Conservation (phyloP, 2,797 vertebrate genomes). For the Gouania willdenowi region DNA sequence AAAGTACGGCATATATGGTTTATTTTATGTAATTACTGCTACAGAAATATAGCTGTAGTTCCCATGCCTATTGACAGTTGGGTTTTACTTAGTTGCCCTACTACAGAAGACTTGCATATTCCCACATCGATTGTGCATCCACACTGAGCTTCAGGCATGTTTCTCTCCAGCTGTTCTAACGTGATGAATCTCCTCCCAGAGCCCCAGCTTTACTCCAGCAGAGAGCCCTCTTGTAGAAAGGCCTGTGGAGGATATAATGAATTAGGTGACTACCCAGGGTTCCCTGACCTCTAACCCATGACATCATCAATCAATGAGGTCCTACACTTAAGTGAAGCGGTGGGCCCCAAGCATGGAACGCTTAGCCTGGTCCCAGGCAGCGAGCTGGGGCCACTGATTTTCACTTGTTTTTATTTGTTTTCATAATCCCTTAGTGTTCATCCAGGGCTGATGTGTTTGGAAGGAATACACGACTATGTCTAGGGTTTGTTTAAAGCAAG, state of each 20-base stretch:
- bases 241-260: conserved; percentile 93
- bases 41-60: not conserved
- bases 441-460: conserved; percentile 72
- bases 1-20: too few species aligned
- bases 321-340: conserved; percentile 81
- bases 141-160: conserved; percentile 31
- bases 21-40: not conserved
- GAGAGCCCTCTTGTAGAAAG: conserved; percentile 82
- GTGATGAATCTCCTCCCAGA: conserved; percentile 86
- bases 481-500: conserved; percentile 74
- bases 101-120: not conserved
- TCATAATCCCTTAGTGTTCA: conserved; percentile 64
- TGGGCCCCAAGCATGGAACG: conserved; percentile 75
- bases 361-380: conserved; percentile 66
- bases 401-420: conserved; percentile 80
- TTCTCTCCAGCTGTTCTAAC: conserved; percentile 57
- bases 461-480: conserved; percentile 67
- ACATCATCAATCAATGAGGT: conserved; percentile 93
- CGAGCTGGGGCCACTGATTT: conserved; percentile 67
- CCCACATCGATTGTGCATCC: conserved; percentile 1
- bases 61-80: not conserved
- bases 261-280: conserved; percentile 94
- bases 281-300: conserved; percentile 83
- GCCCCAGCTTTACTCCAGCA: conserved; percentile 82
- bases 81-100: not conserved